These are phyloP conservation scores for Silurus aristotelis DNA, from an alignment of 2,797 vertebrate species.

Conservation along the genomic window DNA sequence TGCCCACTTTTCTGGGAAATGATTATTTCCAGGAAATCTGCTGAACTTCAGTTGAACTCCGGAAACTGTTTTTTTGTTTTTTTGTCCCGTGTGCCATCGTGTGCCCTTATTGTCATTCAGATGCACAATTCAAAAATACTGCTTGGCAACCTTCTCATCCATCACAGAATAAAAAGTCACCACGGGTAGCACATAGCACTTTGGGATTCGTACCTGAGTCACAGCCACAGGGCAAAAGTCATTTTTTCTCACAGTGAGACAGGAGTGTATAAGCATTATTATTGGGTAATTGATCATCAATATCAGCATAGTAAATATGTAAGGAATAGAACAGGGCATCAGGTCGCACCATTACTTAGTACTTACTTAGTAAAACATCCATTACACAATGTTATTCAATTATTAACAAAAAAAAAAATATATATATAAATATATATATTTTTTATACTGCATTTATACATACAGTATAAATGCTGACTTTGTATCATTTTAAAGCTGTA, in stretches of 20 bases:
- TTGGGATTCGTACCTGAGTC: neutral
- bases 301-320: neutral
- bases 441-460: too few relatives aligned
- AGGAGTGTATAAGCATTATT: neutral
- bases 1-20: slow-evolving; percentile 19
- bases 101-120: slow-evolving; percentile 15
- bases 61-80: too few relatives aligned
- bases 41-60: neutral
- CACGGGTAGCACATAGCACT: neutral
- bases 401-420: too few relatives aligned
- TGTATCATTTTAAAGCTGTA: too few relatives aligned
- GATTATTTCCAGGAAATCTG: slow-evolving; percentile 12
- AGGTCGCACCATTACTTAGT: too few relatives aligned
- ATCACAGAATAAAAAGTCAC: neutral
- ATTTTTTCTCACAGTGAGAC: too few relatives aligned
- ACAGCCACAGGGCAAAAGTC: neutral
- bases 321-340: neutral
- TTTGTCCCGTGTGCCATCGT: neutral
- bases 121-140: neutral
- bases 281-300: too few relatives aligned
- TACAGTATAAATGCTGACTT: too few relatives aligned
- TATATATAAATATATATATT: too few relatives aligned
- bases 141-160: neutral
- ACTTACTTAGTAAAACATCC: neutral
- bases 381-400: too few relatives aligned